These are phyloP conservation scores for Colinus virginianus DNA, from an alignment of 2,113 vertebrate species.

Conservation along the genomic window DNA sequence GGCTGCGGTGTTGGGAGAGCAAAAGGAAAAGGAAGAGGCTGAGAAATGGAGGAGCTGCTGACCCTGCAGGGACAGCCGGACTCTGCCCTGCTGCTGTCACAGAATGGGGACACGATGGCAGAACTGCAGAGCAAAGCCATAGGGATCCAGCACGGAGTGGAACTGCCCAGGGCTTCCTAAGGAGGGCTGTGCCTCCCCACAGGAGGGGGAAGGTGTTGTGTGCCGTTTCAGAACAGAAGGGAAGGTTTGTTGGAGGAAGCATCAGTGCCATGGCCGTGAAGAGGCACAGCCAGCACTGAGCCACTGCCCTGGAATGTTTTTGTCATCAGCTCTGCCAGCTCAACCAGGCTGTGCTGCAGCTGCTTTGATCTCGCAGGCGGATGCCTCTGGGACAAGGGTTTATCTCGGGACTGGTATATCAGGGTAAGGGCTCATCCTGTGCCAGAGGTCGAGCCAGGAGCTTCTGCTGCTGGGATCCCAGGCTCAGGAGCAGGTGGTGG, in stretches of 20 bases:
- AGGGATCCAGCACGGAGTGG: too few relatives aligned
- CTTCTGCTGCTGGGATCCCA: background rate
- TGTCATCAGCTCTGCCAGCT: background rate
- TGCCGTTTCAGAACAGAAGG: background rate
- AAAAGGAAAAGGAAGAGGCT: background rate
- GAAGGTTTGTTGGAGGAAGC: background rate
- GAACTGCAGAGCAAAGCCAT: background rate
- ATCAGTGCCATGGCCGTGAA: background rate
- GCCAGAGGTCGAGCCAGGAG: background rate
- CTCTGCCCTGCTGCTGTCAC: background rate
- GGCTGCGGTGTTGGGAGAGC: too few relatives aligned
- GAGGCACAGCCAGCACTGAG: background rate
- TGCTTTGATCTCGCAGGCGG: conserved; percentile 37
- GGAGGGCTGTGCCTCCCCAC: accelerated
- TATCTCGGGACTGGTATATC: conserved; percentile 24
- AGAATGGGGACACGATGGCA: background rate
- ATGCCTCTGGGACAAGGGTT: background rate
- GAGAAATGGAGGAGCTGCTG: background rate
- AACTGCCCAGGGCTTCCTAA: background rate
- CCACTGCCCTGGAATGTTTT: conserved; percentile 12
- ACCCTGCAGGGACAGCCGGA: too few relatives aligned
- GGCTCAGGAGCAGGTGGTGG: background rate
- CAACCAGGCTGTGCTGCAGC: background rate
- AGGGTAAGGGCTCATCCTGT: conserved; percentile 18
- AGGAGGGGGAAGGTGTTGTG: background rate